Evolutionary conservation across 1,140 invertebrate species (phyloP), one percentile per base, ranked within the genome.

Genomic region (Scaptomyza montana): DNA sequence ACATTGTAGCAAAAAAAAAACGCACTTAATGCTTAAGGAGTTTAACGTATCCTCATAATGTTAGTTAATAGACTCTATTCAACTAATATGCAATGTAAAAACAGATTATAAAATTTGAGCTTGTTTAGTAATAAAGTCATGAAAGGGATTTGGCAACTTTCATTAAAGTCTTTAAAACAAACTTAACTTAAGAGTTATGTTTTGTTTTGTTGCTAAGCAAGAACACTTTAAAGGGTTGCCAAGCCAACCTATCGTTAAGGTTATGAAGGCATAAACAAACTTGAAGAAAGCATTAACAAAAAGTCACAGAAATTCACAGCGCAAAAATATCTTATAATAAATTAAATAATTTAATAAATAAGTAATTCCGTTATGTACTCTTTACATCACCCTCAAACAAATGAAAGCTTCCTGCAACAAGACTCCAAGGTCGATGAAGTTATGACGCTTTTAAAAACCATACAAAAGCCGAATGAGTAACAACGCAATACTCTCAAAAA

Each of bases 381-480:
- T 9, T n/a, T 89, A 33, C 61, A 82, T 46, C 82, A 87, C 66
- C 84, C 82, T 3, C 75, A 87, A 71, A 74, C 64, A 7, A 78
- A 87, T 70, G 90, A 91, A 51, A 70, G 79, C 43, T 92, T 92
- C 49, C 43, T 89, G 5, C 49, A 73, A 6, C 71, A 86, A 1
- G 70, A 90, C 49, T 92, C 85, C 28, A 82, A 80, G 57, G 87
- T 92, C 4, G 78, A 92, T 33, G 86, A 92, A 61, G 89, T 92
- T 4, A 78, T 87, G 62, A 91, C 50, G 50, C 90, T 80, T 50
- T 73, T 80, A 76, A 91, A 46, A 16, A 73, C 13, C 45, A 65
- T 87, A 41, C 61, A 33, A 3, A 74, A 67, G 10, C 62, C 73
- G 12, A 72, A 46, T 9, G 77, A 80, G 84, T 89, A 57, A 74